Conservation (phyloP, 2,797 vertebrate genomes). For the Sebastes melanostomus region DNA sequence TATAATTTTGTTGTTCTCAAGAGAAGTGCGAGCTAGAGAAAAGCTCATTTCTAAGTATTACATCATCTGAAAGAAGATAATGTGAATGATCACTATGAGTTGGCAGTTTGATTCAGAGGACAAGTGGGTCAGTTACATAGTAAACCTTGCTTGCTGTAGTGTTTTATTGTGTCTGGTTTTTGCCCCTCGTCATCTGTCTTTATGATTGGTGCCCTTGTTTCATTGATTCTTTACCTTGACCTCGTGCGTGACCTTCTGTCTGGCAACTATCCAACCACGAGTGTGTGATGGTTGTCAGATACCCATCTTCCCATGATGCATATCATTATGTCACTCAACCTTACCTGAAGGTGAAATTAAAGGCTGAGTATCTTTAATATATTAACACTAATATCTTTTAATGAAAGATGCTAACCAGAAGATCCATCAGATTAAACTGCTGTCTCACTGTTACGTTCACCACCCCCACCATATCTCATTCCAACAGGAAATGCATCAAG, state of each 20-base stretch:
- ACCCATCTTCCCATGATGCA: not conserved
- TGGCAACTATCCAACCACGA: not conserved
- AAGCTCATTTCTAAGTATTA: not conserved
- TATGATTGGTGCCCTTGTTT: not conserved
- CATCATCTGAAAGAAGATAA: not conserved
- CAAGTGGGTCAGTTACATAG: not conserved
- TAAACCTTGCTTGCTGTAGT: not conserved
- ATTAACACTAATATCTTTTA: not conserved
- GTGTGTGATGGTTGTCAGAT: not conserved
- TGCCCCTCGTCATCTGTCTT: not conserved
- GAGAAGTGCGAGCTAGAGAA: not conserved
- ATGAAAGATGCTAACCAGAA: not conserved
- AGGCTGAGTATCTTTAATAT: not conserved
- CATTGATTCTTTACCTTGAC: conserved; percentile 15
- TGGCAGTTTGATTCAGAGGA: not conserved
- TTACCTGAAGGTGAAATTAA: not conserved
- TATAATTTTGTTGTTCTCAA: conserved; percentile 28
- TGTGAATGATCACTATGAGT: not conserved
- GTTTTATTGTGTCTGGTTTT: not conserved
- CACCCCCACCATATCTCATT: not conserved
- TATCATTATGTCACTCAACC: not conserved
- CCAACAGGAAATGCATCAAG: not conserved
- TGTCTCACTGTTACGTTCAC: not conserved
- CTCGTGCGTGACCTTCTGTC: not conserved
- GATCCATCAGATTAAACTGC: not conserved